Evolutionary conservation across 2,113 vertebrate genomes (phyloP).

Genomic region (Prinia subflava): DNA sequence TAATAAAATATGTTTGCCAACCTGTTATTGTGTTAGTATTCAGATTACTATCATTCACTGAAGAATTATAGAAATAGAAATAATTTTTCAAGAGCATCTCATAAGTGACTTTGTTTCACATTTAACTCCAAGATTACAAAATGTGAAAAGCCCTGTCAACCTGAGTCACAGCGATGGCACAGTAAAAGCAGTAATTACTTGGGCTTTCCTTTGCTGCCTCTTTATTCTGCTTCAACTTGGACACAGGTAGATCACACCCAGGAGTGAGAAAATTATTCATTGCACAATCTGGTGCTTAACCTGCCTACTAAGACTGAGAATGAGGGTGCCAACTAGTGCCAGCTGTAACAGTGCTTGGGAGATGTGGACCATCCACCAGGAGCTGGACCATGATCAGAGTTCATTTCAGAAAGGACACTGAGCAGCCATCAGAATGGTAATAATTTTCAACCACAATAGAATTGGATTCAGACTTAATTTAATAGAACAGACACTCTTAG

Average conservation of each 20-base stretch:
- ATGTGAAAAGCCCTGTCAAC: background rate
- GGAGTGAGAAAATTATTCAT: conserved; percentile 1
- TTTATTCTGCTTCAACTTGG: conserved; percentile 1
- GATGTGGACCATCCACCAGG: background rate
- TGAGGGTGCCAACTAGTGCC: background rate
- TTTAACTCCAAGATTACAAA: background rate
- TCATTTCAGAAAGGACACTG: background rate
- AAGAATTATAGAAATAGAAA: background rate
- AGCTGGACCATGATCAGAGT: background rate
- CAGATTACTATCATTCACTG: background rate
- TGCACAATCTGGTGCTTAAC: background rate
- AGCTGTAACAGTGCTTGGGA: background rate
- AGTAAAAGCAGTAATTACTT: background rate
- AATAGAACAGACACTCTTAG: background rate
- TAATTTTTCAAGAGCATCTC: background rate
- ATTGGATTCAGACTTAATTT: background rate
- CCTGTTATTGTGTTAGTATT: background rate
- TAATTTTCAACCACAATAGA: background rate
- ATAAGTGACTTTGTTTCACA: background rate
- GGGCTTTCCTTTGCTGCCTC: background rate
- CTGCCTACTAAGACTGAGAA: background rate
- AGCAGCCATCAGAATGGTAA: background rate
- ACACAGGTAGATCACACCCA: background rate
- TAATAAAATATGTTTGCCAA: background rate
- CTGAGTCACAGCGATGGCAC: background rate